A percentile compares a stretch with the other conserved stretches of the same genome.
Conservation (phyloP, 2,797 vertebrate genomes). For the Siniperca undulata region DNA sequence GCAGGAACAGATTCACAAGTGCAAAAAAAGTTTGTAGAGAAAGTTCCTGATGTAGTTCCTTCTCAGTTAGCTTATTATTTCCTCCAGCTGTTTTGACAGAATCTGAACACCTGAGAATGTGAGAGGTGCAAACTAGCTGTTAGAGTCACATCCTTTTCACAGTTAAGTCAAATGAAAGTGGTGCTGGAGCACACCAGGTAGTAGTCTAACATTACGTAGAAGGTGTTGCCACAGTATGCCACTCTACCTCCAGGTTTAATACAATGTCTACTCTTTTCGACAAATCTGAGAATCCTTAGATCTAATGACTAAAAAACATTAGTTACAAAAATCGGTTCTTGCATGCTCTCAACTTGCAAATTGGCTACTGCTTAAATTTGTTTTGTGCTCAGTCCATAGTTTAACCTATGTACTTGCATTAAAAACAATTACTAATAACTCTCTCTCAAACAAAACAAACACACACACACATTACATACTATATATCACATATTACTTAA, state of each 20-base stretch:
- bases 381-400: slow-evolving; percentile 29
- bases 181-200: slow-evolving; percentile 6
- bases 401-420: slow-evolving; percentile 20
- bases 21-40: slow-evolving; percentile 9
- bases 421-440: slow-evolving; percentile 26
- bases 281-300: slow-evolving; percentile 36
- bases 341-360: background rate
- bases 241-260: slow-evolving; percentile 12
- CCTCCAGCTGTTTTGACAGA: slow-evolving; percentile 55
- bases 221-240: slow-evolving; percentile 1
- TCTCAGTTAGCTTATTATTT: slow-evolving; percentile 32
- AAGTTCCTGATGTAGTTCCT: slow-evolving; percentile 32
- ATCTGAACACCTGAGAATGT: slow-evolving; percentile 32
- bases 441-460: slow-evolving; percentile 9
- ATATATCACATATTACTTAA: background rate
- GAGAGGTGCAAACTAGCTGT: slow-evolving; percentile 48
- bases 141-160: slow-evolving; percentile 32
- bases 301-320: slow-evolving; percentile 22
- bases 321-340: slow-evolving; percentile 21
- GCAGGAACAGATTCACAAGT: background rate
- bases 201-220: background rate
- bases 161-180: slow-evolving; percentile 17
- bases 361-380: slow-evolving; percentile 8
- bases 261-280: background rate
- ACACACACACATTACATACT: background rate